Conservation (phyloP, 92 coral and sea anemone genomes). For the Diadumene lineata region DNA sequence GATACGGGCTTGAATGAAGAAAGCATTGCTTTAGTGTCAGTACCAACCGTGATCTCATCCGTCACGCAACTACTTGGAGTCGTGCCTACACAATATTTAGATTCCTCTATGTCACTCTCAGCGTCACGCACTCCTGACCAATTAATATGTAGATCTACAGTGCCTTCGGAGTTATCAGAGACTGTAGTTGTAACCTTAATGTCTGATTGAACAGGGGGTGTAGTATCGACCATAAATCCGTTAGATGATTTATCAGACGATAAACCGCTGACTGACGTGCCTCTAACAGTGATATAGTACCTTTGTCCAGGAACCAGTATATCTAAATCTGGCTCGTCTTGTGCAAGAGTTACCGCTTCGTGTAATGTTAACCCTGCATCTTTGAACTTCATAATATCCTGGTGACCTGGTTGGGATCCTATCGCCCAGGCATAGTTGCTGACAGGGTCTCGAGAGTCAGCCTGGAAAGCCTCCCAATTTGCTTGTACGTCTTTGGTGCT, state of each 20-base stretch:
- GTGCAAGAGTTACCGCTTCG: conserved; percentile 54
- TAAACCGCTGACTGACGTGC: conserved; percentile 67
- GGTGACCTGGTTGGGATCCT: conserved; percentile 60
- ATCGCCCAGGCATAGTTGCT: conserved; percentile 86
- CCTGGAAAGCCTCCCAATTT: conserved; percentile 80
- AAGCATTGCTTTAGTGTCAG: conserved; percentile 48
- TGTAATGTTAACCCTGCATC: conserved; percentile 64
- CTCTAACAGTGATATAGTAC: conserved; percentile 82
- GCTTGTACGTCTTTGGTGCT: conserved; percentile 69
- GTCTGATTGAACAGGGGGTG: conserved; percentile 63
- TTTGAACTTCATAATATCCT: conserved; percentile 72
- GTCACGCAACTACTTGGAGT: conserved; percentile 65
- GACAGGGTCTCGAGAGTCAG: conserved; percentile 76
- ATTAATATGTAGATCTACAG: conserved; percentile 56
- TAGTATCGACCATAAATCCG: conserved; percentile 83
- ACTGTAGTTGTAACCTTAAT: conserved; percentile 60
- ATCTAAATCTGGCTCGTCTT: conserved; percentile 66
- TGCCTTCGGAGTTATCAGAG: conserved; percentile 44
- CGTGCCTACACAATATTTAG: conserved; percentile 73
- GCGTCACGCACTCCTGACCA: conserved; percentile 73
- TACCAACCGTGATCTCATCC: conserved; percentile 26
- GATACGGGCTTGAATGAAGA: conserved; percentile 61
- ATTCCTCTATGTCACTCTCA: conserved; percentile 69
- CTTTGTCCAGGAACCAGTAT: conserved; percentile 60
- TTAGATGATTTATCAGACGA: conserved; percentile 62